Evolutionary conservation across 2,113 vertebrate genomes (phyloP), one percentile per base, ranked within the genome.

Genomic region (Microcebus murinus): DNA sequence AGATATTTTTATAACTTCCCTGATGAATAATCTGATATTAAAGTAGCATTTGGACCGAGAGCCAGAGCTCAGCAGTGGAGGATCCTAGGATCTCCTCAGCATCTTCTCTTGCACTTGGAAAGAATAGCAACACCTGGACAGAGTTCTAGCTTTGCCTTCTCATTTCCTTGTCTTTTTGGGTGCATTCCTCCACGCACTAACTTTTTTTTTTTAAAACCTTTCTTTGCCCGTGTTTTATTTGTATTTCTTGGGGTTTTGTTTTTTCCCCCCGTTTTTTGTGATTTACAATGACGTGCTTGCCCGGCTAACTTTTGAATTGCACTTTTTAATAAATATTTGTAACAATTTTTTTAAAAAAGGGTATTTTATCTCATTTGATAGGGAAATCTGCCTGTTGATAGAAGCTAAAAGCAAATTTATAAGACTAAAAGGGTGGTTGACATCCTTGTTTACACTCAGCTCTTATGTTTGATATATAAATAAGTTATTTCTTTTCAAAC

Each of bases 291-390:
- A 90, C 96, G 83, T 85, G 71, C 77, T 97, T 85, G 71, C 87
- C 70, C 76, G 71, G 89, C 87, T 97, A 87, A 97, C 97, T 95
- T 96, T 83, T 95, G 92, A 97, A 95, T 96, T 95, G 97, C 96
- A 97, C 95, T 98, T 98, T 98, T 96, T 95, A 98, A 97, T 98
- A 98, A 97, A 97, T 96, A 80, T 96, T 96, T 93, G 80, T 96
- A 97, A 97, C 81, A 82, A 0, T 94, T 98, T 97, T 97, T 96
- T 90, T 84, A 96, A 57, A 97, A 81, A 93, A 98, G 83, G 65
- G 80, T 97, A 94, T 96, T 96, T 96, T 93, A 88, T 94, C 89
- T 80, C 45, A 25, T 42, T 88, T 88, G 96, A 39, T 89, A 80
- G 96, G 45, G 79, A 82, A 89, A 52, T 86, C 42, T 89, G 63